These are phyloP conservation scores for Chionis minor DNA, from an alignment of 2,113 vertebrate species.

Conservation along the genomic window DNA sequence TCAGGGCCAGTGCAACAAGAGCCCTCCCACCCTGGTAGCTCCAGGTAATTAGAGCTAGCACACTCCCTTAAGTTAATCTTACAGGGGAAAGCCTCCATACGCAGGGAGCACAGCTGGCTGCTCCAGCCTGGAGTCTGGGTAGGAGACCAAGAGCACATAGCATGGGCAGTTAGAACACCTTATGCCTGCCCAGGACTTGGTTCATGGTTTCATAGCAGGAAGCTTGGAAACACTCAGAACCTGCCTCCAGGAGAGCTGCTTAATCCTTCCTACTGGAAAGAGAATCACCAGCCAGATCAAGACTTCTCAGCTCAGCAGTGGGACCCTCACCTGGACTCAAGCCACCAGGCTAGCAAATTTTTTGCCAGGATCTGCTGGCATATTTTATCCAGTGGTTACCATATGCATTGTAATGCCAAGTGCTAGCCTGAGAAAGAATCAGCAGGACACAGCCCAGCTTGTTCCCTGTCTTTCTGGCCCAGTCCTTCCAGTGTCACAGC, in stretches of 20 bases:
- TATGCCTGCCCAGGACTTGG: too few species aligned
- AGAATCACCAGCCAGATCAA: background rate
- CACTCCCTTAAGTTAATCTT: background rate
- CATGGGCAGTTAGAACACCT: fast-evolving
- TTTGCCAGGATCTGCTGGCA: background rate
- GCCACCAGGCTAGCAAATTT: background rate
- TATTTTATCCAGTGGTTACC: background rate
- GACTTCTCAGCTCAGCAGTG: background rate
- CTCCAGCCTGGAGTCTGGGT: background rate
- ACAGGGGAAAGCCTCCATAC: background rate
- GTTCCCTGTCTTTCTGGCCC: background rate
- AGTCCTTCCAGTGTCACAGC: background rate
- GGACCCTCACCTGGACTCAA: background rate
- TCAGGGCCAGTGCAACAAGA: fast-evolving
- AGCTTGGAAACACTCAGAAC: background rate
- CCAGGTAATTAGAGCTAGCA: background rate
- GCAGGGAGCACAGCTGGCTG: background rate
- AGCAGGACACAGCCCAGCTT: background rate
- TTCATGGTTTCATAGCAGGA: background rate
- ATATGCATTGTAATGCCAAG: background rate
- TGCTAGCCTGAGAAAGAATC: background rate
- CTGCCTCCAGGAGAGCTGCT: background rate
- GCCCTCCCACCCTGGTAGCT: fast-evolving
- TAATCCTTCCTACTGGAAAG: background rate
- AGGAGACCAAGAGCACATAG: background rate